Conservation (phyloP, 2,888 invertebrate species). For the Tuberolachnus salignus region DNA sequence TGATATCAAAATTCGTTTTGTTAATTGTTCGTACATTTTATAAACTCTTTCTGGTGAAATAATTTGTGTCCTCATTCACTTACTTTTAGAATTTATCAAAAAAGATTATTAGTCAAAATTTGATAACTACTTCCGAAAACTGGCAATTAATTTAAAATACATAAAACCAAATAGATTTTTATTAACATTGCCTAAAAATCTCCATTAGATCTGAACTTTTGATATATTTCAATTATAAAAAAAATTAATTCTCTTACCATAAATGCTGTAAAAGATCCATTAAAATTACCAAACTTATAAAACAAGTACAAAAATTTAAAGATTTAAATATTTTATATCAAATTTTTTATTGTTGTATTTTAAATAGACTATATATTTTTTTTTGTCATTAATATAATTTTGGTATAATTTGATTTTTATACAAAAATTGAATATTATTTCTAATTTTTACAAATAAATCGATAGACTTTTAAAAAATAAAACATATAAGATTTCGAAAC, state of each 20-base stretch:
- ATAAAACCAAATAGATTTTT: slow-evolving; percentile 28
- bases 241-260: background rate
- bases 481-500: no score
- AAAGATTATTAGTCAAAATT: background rate
- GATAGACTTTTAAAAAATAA: no score
- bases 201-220: background rate
- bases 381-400: no score
- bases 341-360: no score
- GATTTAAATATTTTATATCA: no score
- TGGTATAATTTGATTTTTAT: no score
- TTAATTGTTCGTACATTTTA: no score
- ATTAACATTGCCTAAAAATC: slow-evolving; percentile 17
- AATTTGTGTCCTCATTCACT: background rate
- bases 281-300: background rate
- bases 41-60: slow-evolving; percentile 23
- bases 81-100: slow-evolving; percentile 11
- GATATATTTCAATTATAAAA: slow-evolving; percentile 28
- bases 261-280: background rate
- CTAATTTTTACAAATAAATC: no score
- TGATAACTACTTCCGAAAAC: slow-evolving; percentile 9
- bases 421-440: no score
- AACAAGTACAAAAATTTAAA: slow-evolving; percentile 1
- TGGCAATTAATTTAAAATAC: slow-evolving; percentile 17
- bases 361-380: no score
- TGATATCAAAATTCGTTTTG: no score